Conservation (phyloP, 2,797 vertebrate species). For the Parauchenoglanis punctatus region DNA sequence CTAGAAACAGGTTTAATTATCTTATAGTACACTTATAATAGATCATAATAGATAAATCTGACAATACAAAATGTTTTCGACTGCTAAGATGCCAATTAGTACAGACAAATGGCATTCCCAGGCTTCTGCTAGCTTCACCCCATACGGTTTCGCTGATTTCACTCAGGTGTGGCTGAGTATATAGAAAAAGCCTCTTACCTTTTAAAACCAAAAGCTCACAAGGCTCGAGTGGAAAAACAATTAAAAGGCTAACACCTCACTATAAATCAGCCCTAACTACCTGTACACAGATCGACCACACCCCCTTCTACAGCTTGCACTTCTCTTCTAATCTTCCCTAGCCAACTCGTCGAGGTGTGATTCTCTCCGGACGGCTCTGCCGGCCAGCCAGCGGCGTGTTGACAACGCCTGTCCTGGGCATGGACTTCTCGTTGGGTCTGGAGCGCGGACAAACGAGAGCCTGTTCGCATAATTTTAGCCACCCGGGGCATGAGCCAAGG, state of each 20-base stretch:
- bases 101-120: not conserved
- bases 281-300: constrained; percentile 7
- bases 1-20: not conserved
- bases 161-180: not conserved
- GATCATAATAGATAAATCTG: not conserved
- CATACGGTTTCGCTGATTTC: not conserved
- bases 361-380: not conserved
- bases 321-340: constrained; percentile 39
- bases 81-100: not conserved
- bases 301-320: not conserved
- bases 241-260: not conserved
- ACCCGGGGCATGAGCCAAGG: constrained; percentile 58
- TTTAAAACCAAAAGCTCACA: constrained; percentile 22
- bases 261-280: constrained; percentile 5
- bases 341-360: constrained; percentile 44
- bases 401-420: constrained; percentile 23
- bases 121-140: not conserved
- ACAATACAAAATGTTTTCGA: not conserved
- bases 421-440: constrained; percentile 24
- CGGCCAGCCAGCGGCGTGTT: constrained; percentile 23
- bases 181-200: constrained; percentile 43
- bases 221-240: not conserved
- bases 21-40: not conserved
- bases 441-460: constrained; percentile 68
- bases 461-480: constrained; percentile 74